Evolutionary conservation across 2,113 vertebrate species (phyloP).

Genomic region (Nothoprocta perdicaria): DNA sequence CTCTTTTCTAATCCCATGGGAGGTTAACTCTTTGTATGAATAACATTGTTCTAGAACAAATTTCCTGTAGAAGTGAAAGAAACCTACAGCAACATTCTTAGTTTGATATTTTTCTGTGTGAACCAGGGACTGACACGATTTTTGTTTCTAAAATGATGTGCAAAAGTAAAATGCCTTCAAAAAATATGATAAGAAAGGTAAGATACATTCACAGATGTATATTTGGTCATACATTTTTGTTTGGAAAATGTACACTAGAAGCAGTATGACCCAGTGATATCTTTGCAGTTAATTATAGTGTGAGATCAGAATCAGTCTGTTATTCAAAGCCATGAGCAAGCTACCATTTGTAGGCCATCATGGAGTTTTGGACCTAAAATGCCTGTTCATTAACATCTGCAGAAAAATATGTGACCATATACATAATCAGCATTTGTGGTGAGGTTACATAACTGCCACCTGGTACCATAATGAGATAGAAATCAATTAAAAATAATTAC

Average conservation of each 20-base stretch:
- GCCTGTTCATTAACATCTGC: constrained; percentile 29
- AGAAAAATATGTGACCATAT: not conserved
- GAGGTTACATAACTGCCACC: constrained; percentile 53
- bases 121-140: rapidly evolving
- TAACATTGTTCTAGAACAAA: not conserved
- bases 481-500: constrained; percentile 73
- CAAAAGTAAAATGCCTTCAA: not conserved
- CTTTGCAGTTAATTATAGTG: not conserved
- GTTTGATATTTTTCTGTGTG: not conserved
- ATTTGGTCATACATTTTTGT: not conserved
- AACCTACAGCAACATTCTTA: rapidly evolving
- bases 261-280: rapidly evolving
- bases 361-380: not conserved
- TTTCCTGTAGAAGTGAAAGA: not conserved
- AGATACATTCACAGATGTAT: not conserved
- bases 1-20: not conserved
- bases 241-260: not conserved
- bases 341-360: not conserved
- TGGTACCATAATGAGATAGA: constrained; percentile 52
- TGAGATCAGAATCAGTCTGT: not conserved
- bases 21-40: not conserved
- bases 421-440: constrained; percentile 21
- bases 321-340: not conserved
- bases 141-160: not conserved
- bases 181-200: not conserved